Percentiles rank a stretch among this genome's conserved stretches.
Evolutionary conservation across 1,140 invertebrate species (phyloP).

Genomic region (Orchesella cincta): DNA sequence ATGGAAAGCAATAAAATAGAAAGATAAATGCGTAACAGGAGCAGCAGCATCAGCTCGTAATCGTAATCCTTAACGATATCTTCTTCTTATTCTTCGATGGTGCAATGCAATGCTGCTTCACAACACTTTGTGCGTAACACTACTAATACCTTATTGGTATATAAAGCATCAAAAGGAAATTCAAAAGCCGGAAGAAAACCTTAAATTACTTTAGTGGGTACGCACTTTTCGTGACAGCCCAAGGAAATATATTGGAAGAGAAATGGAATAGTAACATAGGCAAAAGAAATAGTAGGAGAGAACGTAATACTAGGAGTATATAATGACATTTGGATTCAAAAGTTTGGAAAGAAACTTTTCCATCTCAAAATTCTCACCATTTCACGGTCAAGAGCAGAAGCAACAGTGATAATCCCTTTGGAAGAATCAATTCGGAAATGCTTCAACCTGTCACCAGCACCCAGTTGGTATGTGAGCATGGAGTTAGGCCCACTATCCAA

Average conservation of each 20-base stretch:
- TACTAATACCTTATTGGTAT: too few species aligned
- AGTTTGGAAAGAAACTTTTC: background rate
- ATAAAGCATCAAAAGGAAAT: too few species aligned
- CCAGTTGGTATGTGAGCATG: constrained; percentile 74
- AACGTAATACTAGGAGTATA: too few species aligned
- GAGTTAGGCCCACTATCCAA: constrained; percentile 79
- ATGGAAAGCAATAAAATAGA: background rate
- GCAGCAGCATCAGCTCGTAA: background rate
- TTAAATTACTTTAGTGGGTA: too few species aligned
- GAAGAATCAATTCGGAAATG: constrained; percentile 77
- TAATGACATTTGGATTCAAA: too few species aligned
- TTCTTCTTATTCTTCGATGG: background rate
- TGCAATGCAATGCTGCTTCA: background rate
- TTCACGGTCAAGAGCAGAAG: constrained; percentile 79
- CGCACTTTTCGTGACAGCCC: too few species aligned
- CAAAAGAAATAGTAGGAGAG: too few species aligned
- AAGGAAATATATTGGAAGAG: too few species aligned
- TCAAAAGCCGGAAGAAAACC: too few species aligned
- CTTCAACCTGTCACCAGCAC: constrained; percentile 72
- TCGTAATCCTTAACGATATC: background rate
- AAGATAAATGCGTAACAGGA: background rate
- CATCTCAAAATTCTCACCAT: constrained; percentile 58
- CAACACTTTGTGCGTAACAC: too few species aligned
- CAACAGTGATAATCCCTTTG: constrained; percentile 77
- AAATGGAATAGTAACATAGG: too few species aligned